Percentiles rank a stretch among this genome's conserved stretches.
These are phyloP conservation scores for Eupithecia exiguata DNA, from an alignment of 2,888 invertebrate genomes.

Conservation along the genomic window DNA sequence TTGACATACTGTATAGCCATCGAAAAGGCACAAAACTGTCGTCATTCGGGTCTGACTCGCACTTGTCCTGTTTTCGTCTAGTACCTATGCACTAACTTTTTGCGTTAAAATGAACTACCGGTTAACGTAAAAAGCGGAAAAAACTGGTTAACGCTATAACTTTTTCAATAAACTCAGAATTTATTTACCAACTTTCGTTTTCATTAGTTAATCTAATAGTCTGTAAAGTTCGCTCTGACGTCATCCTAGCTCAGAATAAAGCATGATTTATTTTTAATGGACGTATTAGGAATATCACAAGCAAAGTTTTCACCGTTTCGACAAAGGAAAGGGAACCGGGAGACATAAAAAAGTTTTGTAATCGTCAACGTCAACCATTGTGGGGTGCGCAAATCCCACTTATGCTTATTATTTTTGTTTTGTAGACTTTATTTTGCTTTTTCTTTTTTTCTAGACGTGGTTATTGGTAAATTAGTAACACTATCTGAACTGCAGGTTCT, in stretches of 20 bases:
- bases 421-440: neutral
- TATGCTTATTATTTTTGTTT: constrained; percentile 67
- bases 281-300: constrained; percentile 46
- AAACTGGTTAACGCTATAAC: constrained; percentile 26
- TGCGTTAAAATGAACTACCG: neutral
- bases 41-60: neutral
- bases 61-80: neutral
- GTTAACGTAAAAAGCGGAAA: constrained; percentile 8
- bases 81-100: neutral
- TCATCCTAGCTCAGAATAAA: constrained; percentile 35
- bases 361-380: constrained; percentile 56
- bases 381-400: constrained; percentile 60
- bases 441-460: neutral
- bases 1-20: too few relatives aligned
- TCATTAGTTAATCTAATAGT: constrained; percentile 36
- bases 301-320: constrained; percentile 44
- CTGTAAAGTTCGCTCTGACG: constrained; percentile 36
- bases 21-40: too few relatives aligned
- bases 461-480: too few relatives aligned
- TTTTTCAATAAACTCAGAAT: constrained; percentile 36
- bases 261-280: constrained; percentile 50
- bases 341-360: constrained; percentile 57
- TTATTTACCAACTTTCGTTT: constrained; percentile 37
- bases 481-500: too few relatives aligned
- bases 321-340: constrained; percentile 41